These are phyloP conservation scores for Numida meleagris DNA, from an alignment of 2,113 vertebrate species.

Conservation along the genomic window DNA sequence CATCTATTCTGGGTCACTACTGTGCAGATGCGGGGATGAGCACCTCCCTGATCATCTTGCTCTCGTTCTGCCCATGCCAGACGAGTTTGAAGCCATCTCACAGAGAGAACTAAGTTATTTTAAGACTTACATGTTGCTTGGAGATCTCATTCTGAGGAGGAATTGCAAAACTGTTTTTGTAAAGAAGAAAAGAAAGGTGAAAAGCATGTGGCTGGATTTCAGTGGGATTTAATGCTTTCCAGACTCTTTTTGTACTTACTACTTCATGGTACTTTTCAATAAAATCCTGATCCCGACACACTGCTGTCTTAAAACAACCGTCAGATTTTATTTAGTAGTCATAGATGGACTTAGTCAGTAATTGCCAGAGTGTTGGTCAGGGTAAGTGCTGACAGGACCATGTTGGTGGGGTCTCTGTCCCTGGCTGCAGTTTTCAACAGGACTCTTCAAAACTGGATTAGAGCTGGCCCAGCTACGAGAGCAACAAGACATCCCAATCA, in stretches of 20 bases:
- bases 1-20: neutral
- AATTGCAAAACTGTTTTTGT: neutral
- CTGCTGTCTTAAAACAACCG: neutral
- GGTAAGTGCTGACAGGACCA: neutral
- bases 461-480: neutral
- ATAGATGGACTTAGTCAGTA: neutral
- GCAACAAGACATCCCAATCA: neutral
- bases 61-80: neutral
- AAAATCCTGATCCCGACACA: neutral
- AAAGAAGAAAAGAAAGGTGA: neutral
- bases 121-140: neutral
- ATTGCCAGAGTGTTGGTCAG: constrained; percentile 8
- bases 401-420: neutral
- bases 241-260: neutral
- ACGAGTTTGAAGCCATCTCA: neutral
- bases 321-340: neutral
- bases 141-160: neutral
- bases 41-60: neutral
- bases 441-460: neutral
- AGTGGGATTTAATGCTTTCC: neutral
- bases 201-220: neutral
- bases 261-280: neutral
- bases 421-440: neutral
- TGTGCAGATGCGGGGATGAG: neutral
- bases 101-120: neutral